Conservation (phyloP, 2,113 vertebrate species). For the Elephantulus edwardii region DNA sequence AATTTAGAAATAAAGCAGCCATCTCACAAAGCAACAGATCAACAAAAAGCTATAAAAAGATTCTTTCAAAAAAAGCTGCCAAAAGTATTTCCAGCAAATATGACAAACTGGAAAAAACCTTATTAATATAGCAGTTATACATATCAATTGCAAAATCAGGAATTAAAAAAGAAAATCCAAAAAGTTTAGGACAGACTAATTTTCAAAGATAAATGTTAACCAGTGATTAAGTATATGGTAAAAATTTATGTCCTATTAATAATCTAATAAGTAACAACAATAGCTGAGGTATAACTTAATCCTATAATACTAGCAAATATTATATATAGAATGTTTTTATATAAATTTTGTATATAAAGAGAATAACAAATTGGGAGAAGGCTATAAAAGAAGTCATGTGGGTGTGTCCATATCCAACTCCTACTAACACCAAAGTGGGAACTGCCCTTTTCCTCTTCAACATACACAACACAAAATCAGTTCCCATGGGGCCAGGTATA, state of each 20-base stretch:
- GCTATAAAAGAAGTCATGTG: too few relatives aligned
- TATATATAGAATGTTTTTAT: neutral
- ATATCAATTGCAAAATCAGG: constrained; percentile 62
- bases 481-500: too few relatives aligned
- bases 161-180: constrained; percentile 37
- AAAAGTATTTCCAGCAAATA: constrained; percentile 58
- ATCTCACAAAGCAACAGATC: constrained; percentile 61
- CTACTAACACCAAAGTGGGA: too few relatives aligned
- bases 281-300: neutral
- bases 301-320: neutral
- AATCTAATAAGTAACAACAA: constrained; percentile 15
- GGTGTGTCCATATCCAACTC: too few relatives aligned
- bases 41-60: constrained; percentile 72
- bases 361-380: too few relatives aligned
- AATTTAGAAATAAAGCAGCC: constrained; percentile 73
- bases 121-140: constrained; percentile 62
- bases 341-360: neutral
- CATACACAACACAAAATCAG: too few relatives aligned
- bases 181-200: neutral
- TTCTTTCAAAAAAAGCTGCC: constrained; percentile 60
- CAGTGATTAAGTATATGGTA: neutral
- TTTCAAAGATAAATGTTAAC: neutral
- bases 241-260: neutral
- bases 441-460: too few relatives aligned
- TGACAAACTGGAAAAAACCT: constrained; percentile 67